Conservation (phyloP, 2,888 invertebrate genomes). For the Achlya flavicornis region DNA sequence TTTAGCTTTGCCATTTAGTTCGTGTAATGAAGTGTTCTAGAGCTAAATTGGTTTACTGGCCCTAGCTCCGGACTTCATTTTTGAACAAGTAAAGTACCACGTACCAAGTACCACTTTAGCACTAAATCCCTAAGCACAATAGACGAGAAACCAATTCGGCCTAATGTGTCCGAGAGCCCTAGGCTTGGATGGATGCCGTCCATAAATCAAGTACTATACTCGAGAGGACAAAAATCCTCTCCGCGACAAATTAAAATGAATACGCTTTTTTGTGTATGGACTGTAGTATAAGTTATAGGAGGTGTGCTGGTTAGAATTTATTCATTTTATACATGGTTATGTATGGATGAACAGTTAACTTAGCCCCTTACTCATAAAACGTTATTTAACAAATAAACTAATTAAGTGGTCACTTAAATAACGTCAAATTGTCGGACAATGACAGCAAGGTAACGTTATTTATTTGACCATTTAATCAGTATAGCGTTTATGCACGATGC, state of each 20-base stretch:
- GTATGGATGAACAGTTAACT: no score
- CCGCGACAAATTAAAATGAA: slow-evolving; percentile 68
- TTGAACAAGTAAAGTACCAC: neutral
- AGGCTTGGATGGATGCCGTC: slow-evolving; percentile 17
- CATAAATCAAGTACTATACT: slow-evolving; percentile 56
- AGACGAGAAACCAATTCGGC: neutral
- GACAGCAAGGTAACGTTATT: no score
- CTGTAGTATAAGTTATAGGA: slow-evolving; percentile 30
- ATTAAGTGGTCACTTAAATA: no score
- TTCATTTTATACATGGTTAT: no score
- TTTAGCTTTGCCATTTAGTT: neutral
- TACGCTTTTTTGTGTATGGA: slow-evolving; percentile 50
- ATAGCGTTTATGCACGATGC: no score
- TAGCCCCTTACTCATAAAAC: no score
- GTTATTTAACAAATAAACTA: no score
- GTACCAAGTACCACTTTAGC: neutral
- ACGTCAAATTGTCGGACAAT: no score
- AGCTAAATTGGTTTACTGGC: slow-evolving; percentile 3
- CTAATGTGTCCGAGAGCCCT: slow-evolving; percentile 15
- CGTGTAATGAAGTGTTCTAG: slow-evolving; percentile 9
- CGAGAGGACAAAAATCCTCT: slow-evolving; percentile 54
- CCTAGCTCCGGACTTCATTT: neutral
- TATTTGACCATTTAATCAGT: no score
- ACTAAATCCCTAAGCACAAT: slow-evolving; percentile 2
- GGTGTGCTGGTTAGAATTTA: neutral